Conservation (phyloP, 1,140 invertebrate genomes). For the Lanistes nyassanus region DNA sequence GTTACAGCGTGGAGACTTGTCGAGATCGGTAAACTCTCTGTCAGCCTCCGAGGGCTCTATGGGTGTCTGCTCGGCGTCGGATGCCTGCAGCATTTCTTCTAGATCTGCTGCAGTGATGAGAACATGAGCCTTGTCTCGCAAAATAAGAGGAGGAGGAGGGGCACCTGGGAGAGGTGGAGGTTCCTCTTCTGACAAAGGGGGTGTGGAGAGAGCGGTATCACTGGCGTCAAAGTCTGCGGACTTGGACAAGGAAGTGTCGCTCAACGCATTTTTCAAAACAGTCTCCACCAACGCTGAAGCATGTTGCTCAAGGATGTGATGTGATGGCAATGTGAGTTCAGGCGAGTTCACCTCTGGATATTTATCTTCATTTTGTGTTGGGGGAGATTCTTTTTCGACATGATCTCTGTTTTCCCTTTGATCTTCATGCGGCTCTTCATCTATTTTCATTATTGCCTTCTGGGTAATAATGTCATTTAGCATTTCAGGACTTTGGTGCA, state of each 20-base stretch:
- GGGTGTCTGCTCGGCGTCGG: neutral
- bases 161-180: conserved; percentile 37
- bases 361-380: too few relatives aligned
- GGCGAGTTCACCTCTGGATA: too few relatives aligned
- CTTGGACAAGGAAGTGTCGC: neutral
- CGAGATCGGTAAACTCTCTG: neutral
- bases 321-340: too few relatives aligned
- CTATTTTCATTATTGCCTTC: too few relatives aligned
- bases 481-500: too few relatives aligned
- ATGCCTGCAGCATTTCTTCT: neutral
- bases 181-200: conserved; percentile 25
- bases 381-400: too few relatives aligned
- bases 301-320: conserved; percentile 5
- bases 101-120: conserved; percentile 4
- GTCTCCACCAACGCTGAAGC: conserved; percentile 19
- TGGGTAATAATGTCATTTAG: too few relatives aligned
- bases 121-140: neutral
- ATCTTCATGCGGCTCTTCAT: too few relatives aligned
- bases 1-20: neutral
- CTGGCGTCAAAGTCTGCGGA: too few relatives aligned
- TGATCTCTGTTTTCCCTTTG: too few relatives aligned
- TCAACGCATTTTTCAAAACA: conserved; percentile 5
- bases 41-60: neutral
- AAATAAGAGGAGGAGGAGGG: conserved; percentile 30
- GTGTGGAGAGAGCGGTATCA: conserved; percentile 5